Evolutionary conservation across 2,888 invertebrate species (phyloP), one percentile per base, ranked within the genome.

Genomic region (Mesopsocus fuscifrons): DNA sequence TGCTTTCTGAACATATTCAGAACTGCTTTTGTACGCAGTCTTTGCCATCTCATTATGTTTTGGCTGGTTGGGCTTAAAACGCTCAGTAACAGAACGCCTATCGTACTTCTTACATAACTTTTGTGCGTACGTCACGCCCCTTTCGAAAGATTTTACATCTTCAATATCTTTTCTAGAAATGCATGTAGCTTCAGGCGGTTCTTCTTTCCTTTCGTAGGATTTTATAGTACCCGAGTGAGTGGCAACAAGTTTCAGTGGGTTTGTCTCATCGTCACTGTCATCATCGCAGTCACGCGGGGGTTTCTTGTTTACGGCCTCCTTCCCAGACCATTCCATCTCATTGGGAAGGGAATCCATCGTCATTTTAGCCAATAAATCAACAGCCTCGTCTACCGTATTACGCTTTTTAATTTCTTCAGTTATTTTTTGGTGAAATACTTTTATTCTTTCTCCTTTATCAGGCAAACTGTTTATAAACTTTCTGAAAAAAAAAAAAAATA

Each of bases 361-460:
- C 45, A 73, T 57, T 44, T 62, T 60, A 16, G 65, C 62, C 2
- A 74, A 55, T 49, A 71, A 57, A 20, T 71, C 67, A 31, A 69
- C 59, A 45, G 68, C 63, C 49, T 68, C 57, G 13, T 17, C 13
- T 45, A 68, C 63, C 49, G 68, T 57, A 13, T 17, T 13, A 48
- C 65, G 67, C 21, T 55, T 54, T 30, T 63, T 56, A n/a, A 74
- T 49, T 55, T 69, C 66, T 18, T 51, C 52, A 9, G 59, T 44
- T 48, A 74, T 57, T 56, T 64, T 69, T 18, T 64, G 57, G 46
- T 62, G 55, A 40, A 69, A 67, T 6, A 52, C 51, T 47, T 58
- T 57, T 45, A 74, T 67, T 58, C 69, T 74, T 17, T 59, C 62
- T 18, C 74, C 75, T 54, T 68, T 72, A 50, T 75, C 74, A 1